Evolutionary conservation across 2,113 vertebrate genomes (phyloP), one percentile per base, ranked within the genome.

Genomic region (Scomber colias): DNA sequence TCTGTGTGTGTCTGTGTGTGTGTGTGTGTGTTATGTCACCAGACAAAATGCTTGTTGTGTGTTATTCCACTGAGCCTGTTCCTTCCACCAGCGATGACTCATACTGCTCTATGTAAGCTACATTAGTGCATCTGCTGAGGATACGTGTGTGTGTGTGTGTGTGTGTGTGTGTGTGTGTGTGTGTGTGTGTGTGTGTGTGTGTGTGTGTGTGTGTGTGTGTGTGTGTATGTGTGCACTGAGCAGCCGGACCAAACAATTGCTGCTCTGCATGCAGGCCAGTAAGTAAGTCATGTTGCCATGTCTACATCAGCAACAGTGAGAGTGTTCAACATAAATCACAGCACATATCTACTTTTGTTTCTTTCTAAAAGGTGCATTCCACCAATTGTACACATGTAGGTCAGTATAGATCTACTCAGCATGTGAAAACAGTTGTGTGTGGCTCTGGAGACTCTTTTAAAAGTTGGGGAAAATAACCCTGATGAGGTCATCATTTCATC

Each of bases 81-180:
- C 21, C 66, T 62, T 56, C 24, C 68, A 67, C 21, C 77, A 79
- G 70, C 71, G 30, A 60, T 88, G 90, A 91, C 82, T 92, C 89
- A 88, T 55, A 50, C 59, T 60, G 0, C 40, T 69, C 11, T 62
- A 44, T 56, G 16, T 68, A 30, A 73, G 63, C 62, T 44, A 12
- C 60, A 51, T 59, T 16, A 62, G 51, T 51, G 67, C 55, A 17
- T 72, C 71, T 62, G 45, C 48, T 59, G 67, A 62, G 57, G 35
- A 8, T 46, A 15, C 24, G 55, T 14, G 55, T 62, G 60, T 49
- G 2, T 53, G 6, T 2, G 35, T 49, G 3, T 53, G 6, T 7
- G 35, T 7, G 53, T 55, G n/a, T 30, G 44, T 49, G 2, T 53
- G 6, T 2, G 35, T 49, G 3, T 53, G 6, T 7, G 35, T 7